Evolutionary conservation across 2,888 invertebrate genomes (phyloP), one percentile per base, ranked within the genome.

Genomic region (Mechanitis messenoides): DNA sequence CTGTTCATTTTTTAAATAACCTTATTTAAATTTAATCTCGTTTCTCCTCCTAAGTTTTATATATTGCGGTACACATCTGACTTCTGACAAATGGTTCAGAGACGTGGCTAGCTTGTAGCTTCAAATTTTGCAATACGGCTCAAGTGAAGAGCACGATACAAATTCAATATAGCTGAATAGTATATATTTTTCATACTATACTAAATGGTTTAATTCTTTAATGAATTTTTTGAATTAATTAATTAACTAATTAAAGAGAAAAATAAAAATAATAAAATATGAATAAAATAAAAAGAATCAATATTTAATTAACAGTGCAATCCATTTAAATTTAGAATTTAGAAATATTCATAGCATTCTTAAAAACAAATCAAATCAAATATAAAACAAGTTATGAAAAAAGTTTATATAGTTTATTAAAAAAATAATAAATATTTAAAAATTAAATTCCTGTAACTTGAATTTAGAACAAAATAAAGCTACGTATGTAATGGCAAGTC

Each of bases 71-170:
- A 58, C 64, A 64, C 64, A 59, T 66, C 60, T 45, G 64, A 60
- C 68, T 64, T 47, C 61, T 61, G 63, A 68, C 64, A 66, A 64
- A 68, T 63, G 57, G 58, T 45, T 47, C 35, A 56, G 53, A 61
- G 58, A 60, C 60, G 61, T 62, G 60, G 60, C 58, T 53, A 45
- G 61, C 55, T 45, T 45, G 56, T 35, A 56, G 58, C 59, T 60
- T 55, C 59, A 50, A 55, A 47, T 63, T 55, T 45, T 55, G 45
- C 45, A 38, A 55, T 59, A 45, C 45, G 55, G 57, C 55, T 54
- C 61, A 61, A 61, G 58, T 53, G 58, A 61, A 28, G 45, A 45
- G 54, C 45, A 45, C 31, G 31, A 31, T 9, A 50, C 35, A 31
- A 50, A 7, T 31, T 20, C 28, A 47, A 47, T 20, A 3, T 20